phyloP scores from a whole-genome alignment of 2,113 vertebrate species.

The Hippolais icterina region DNA sequence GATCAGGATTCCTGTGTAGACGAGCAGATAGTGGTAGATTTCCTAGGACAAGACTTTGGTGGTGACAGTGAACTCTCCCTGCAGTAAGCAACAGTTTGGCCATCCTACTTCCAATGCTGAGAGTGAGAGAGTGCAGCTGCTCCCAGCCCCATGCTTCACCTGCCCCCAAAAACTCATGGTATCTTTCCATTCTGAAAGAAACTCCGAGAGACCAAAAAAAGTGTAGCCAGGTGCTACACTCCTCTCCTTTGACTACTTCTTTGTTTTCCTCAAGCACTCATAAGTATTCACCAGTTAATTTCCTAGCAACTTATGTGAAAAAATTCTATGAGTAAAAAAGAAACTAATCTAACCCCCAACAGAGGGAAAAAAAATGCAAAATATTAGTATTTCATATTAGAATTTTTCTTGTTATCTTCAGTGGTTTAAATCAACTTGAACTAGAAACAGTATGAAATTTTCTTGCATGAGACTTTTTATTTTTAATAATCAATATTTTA shows the following conservation, averaged over 20 bases:
- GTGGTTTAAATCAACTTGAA: not conserved
- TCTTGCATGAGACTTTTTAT: not conserved
- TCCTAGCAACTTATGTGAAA: not conserved
- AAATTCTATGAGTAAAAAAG: not conserved
- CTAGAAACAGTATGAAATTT: not conserved
- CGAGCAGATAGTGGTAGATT: not conserved
- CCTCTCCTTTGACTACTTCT: not conserved
- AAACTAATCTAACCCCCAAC: not conserved
- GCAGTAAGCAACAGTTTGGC: not conserved
- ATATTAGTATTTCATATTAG: not conserved
- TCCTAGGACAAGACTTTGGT: not conserved
- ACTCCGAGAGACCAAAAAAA: not conserved
- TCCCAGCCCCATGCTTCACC: not conserved
- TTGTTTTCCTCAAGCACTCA: not conserved
- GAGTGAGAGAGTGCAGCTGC: not conserved
- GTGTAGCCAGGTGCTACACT: too few relatives aligned
- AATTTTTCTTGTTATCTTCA: not conserved
- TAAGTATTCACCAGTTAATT: not conserved
- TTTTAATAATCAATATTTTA: not conserved
- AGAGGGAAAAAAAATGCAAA: not conserved
- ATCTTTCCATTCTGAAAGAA: not conserved
- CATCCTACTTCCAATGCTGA: not conserved
- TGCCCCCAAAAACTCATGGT: not conserved
- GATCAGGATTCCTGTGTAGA: not conserved
- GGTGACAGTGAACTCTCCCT: not conserved